phyloP scores from a whole-genome alignment of 2,797 vertebrate species.

The Dromococcyx pavoninus region DNA sequence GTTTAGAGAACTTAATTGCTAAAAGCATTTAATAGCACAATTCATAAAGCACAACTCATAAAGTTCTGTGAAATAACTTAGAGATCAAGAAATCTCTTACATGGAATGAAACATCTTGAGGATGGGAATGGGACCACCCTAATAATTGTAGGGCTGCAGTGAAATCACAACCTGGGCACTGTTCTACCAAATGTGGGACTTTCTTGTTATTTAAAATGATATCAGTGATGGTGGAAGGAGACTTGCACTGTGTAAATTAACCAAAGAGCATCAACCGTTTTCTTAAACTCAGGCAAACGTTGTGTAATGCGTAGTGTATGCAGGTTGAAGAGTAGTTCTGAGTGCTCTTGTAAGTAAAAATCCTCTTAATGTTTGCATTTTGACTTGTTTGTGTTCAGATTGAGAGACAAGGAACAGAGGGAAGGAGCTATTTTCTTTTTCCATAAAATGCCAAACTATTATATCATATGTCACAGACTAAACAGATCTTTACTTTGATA shows the following conservation, averaged over 20 bases:
- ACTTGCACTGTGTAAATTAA: not conserved
- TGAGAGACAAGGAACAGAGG: not conserved
- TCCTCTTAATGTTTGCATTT: not conserved
- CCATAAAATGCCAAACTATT: not conserved
- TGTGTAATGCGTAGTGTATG: not conserved
- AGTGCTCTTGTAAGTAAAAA: not conserved
- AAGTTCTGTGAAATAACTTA: not conserved
- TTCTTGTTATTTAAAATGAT: not conserved
- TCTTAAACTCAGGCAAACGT: not conserved
- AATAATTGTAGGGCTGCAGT: not conserved
- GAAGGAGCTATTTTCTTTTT: not conserved
- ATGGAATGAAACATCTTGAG: not conserved
- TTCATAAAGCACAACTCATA: not conserved
- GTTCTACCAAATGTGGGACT: not conserved
- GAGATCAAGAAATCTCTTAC: fast-evolving
- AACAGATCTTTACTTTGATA: not conserved
- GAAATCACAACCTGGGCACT: not conserved
- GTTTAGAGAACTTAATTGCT: not conserved
- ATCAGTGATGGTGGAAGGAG: not conserved
- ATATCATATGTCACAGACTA: not conserved
- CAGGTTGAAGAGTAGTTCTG: not conserved
- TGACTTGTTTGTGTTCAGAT: not conserved
- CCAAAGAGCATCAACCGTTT: not conserved
- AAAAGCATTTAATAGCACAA: not conserved
- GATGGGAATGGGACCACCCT: not conserved